Evolutionary conservation across 2,113 vertebrate species (phyloP), one percentile per base, ranked within the genome.

Genomic region (Seriola rivoliana): DNA sequence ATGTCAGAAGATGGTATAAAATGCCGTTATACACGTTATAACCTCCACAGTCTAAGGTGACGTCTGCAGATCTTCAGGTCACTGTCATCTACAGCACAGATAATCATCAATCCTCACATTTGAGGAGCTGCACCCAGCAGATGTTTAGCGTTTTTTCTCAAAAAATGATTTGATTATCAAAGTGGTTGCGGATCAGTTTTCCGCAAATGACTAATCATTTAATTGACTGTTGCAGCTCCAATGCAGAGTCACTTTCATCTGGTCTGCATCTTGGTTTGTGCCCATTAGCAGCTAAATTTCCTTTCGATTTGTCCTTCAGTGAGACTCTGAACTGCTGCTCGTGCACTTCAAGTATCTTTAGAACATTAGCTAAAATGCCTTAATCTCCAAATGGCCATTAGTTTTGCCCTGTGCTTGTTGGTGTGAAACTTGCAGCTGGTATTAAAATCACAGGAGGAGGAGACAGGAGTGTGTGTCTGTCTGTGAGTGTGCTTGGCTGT

Each of bases 261-360:
- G 13, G 14, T 79, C 50, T 23, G 12, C 16, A 0, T 55, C 32
- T 21, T 13, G 5, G 13, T 60, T 60, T 23, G n/a, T 29, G 46
- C 58, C 25, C 54, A 68, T 80, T 52, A 60, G 64, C 68, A 46
- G 64, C 44, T 34, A 5, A 9, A 80, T 83, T 73, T 80, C 12
- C 19, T 87, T 59, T 63, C 3, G 0, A 12, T 81, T 71, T 5
- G 36, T 85, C 40, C 42, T 70, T 55, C 7, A 57, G n/a, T 0
- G 4, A 71, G 63, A 75, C 23, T 11, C 23, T 42, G 5, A 77
- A 54, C 7, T 32, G 11, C 36, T 29, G 4, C 52, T 62, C 23
- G 11, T 25, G 42, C 68, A 76, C 85, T 73, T 46, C 36, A 6
- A 58, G 12, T 29, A 34, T 65, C 44, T 60, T 21, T 11, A 17